Conservation (phyloP, 2,113 vertebrate genomes). For the Phoenicopterus ruber region DNA sequence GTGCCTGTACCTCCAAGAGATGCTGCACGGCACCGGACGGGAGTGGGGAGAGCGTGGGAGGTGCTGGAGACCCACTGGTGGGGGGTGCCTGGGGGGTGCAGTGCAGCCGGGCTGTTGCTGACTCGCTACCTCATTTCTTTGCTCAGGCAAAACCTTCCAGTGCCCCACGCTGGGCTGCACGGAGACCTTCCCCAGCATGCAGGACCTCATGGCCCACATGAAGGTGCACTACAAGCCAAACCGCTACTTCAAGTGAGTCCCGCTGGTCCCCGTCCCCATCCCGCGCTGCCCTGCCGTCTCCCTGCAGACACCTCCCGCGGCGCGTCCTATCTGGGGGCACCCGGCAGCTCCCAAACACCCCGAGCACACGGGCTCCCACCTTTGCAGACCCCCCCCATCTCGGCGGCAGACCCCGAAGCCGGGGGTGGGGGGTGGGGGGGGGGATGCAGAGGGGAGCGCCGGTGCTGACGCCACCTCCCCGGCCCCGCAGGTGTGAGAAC, state of each 20-base stretch:
- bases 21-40: neutral
- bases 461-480: neutral
- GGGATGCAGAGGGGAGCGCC: neutral
- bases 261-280: neutral
- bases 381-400: neutral
- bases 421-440: neutral
- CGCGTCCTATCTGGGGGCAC: neutral
- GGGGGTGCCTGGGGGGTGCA: neutral
- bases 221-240: conserved; percentile 94
- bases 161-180: conserved; percentile 83
- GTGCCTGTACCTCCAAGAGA: neutral
- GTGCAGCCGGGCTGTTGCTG: rapidly evolving
- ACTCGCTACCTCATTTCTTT: neutral
- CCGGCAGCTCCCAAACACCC: neutral
- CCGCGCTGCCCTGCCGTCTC: rapidly evolving
- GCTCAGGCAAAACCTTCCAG: conserved; percentile 79
- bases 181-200: conserved; percentile 87
- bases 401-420: rapidly evolving
- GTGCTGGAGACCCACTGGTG: neutral
- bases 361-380: rapidly evolving
- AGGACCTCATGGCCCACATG: conserved; percentile 89
- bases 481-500: conserved; percentile 84
- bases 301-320: neutral
- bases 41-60: rapidly evolving
- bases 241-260: conserved; percentile 90